Base-by-base conservation (phyloP, 1,140 invertebrate genomes). In the Heliconius hewitsoni region DNA sequence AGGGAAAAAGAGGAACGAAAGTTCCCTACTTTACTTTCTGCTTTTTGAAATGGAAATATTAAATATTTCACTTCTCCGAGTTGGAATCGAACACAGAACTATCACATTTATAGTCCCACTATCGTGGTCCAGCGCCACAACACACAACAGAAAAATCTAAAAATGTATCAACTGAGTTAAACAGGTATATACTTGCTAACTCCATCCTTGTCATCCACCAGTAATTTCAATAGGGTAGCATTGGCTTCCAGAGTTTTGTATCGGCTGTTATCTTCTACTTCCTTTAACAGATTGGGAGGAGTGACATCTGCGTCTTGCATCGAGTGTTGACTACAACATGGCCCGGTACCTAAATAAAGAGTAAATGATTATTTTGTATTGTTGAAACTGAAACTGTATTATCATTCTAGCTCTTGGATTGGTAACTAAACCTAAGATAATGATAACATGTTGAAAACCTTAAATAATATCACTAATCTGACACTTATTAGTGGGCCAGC, bases 161-260 rank as follows among this genome's bases (percentile, higher is more conserved):
- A 8, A 52, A 46, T 46, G 5, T 19, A 19, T 8, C 50, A 18
- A 52, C 0, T 8, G 16, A 19, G 50, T 19, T 52, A 52, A 52
- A 52, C 8, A 52, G 50, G 4, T 30, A 66, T 23, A 11, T 86
- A 94, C 91, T 87, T 91, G 87, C 90, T 93, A 42, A 94, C 91
- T 75, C 93, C 93, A 84, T 89, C 88, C 79, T 93, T 93, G 52
- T 93, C 89, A 73, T 93, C 88, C 2, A 94, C 92, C n/a, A 94
- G 82, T 9, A 94, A 85, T 66, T 93, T 93, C 18, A 93, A 74
- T n/a, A 94, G 84, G 8, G 92, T 93, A 11, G 89, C 91, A 78
- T 94, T 94, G 2, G 93, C 92, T 77, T 93, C 92, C 46, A 94
- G 80, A 42, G 92, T 94, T 76, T 93, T 94, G 83, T 93, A 94